Percentiles rank a stretch among this genome's conserved stretches.
Conservation (phyloP, 2,797 vertebrate genomes). For the Eremophila alpestris region DNA sequence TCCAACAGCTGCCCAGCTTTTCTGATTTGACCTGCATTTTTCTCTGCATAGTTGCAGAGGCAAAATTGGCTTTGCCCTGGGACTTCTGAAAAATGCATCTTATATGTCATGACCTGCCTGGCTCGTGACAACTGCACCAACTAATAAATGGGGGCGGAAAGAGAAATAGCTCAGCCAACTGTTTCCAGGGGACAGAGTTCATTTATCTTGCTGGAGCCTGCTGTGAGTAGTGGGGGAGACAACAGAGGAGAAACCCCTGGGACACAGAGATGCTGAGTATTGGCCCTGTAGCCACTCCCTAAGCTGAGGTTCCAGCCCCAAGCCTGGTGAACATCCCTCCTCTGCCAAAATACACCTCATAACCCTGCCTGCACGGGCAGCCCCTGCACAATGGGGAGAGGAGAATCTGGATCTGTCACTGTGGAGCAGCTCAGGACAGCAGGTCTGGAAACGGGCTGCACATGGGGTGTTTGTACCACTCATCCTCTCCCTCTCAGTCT, state of each 20-base stretch:
- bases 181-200: slow-evolving; percentile 45
- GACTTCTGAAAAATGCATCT: slow-evolving; percentile 49
- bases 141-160: slow-evolving; percentile 52
- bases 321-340: not conserved
- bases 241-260: accelerated
- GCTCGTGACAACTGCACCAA: slow-evolving; percentile 52
- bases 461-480: not conserved
- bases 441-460: not conserved
- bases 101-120: slow-evolving; percentile 61
- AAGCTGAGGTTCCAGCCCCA: not conserved
- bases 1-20: slow-evolving; percentile 16
- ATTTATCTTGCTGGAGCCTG: slow-evolving; percentile 34
- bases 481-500: not conserved
- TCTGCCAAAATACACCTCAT: not conserved
- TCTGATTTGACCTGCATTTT: slow-evolving; percentile 29
- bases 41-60: slow-evolving; percentile 7
- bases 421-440: not conserved
- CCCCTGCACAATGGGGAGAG: not conserved
- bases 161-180: slow-evolving; percentile 66
- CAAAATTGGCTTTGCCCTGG: slow-evolving; percentile 31
- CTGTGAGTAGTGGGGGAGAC: not conserved
- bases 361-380: not conserved
- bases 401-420: not conserved
- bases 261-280: not conserved
- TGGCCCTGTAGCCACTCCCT: not conserved